A percentile compares a stretch with the other conserved stretches of the same genome.
These are phyloP conservation scores for Scaptomyza parva DNA, from an alignment of 2,888 invertebrate genomes.

Conservation along the genomic window DNA sequence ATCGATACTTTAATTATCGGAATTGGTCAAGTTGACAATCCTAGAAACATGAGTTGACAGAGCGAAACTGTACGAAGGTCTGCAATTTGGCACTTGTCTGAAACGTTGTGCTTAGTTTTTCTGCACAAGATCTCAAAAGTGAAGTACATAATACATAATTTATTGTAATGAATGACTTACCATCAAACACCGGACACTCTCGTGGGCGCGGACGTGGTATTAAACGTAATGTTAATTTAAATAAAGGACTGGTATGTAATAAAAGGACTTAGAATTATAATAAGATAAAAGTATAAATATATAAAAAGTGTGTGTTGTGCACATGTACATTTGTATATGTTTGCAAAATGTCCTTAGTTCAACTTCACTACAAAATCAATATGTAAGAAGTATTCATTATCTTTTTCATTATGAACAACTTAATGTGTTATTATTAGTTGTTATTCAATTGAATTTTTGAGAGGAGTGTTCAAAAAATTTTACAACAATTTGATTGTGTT, in stretches of 20 bases:
- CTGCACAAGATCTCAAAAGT: background rate
- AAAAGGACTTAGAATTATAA: background rate
- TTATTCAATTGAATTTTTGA: too few species aligned
- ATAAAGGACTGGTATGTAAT: constrained; percentile 37
- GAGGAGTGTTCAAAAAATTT: too few species aligned
- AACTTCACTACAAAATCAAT: too few species aligned
- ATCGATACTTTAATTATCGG: background rate
- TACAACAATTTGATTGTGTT: too few species aligned
- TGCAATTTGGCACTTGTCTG: background rate
- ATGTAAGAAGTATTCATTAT: too few species aligned
- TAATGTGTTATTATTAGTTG: too few species aligned
- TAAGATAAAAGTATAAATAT: too few species aligned
- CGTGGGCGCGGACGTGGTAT: constrained; percentile 60
- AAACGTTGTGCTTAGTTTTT: background rate
- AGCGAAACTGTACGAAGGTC: background rate
- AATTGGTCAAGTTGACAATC: too few species aligned
- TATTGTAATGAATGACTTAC: constrained; percentile 44
- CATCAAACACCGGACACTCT: constrained; percentile 32
- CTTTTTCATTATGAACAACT: too few species aligned
- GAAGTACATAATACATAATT: background rate
- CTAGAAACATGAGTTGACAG: too few species aligned
- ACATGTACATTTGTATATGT: background rate
- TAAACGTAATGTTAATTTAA: constrained; percentile 10
- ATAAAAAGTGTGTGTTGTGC: too few species aligned
- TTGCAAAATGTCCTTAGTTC: too few species aligned